Evolutionary conservation across 1,140 invertebrate genomes (phyloP).

Genomic region (Orius laevigatus): DNA sequence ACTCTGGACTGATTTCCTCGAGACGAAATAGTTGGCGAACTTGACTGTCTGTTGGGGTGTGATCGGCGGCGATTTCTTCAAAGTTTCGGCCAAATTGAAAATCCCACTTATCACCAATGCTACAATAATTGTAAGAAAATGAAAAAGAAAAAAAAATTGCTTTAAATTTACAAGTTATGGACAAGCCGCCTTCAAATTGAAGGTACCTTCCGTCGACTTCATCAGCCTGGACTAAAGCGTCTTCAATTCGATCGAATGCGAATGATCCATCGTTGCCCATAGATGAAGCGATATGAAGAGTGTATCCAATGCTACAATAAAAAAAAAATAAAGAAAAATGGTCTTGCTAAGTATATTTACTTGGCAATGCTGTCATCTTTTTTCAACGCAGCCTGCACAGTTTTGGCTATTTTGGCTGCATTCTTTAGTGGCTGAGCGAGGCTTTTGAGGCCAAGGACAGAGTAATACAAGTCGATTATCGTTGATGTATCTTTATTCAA

Average conservation of each 20-base stretch:
- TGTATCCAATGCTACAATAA: conserved; percentile 54
- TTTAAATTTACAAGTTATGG: conserved; percentile 25
- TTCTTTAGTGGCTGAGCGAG: conserved; percentile 26
- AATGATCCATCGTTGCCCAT: conserved; percentile 48
- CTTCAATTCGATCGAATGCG: conserved; percentile 68
- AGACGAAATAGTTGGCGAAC: conserved; percentile 80
- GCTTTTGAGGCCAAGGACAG: conserved; percentile 25
- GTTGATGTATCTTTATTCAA: conserved; percentile 31
- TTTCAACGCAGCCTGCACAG: conserved; percentile 47
- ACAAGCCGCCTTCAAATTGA: conserved; percentile 82
- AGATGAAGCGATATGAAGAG: conserved; percentile 60
- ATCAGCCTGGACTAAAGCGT: conserved; percentile 84
- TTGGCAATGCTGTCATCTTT: conserved; percentile 59
- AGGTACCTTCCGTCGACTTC: conserved; percentile 77
- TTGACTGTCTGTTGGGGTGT: conserved; percentile 68
- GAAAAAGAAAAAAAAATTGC: too few species aligned
- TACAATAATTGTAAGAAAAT: conserved; percentile 23
- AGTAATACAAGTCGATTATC: conserved; percentile 31
- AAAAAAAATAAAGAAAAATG: conserved; percentile 1
- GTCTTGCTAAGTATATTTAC: conserved; percentile 34
- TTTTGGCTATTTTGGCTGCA: conserved; percentile 39
- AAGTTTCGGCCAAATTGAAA: conserved; percentile 47
- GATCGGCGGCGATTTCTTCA: conserved; percentile 54
- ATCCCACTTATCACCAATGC: conserved; percentile 55
- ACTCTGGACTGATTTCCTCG: conserved; percentile 74